A percentile compares a stretch with the other conserved stretches of the same genome.
These are phyloP conservation scores for Phasianus colchicus DNA, from an alignment of 2,113 vertebrate species.

Conservation along the genomic window DNA sequence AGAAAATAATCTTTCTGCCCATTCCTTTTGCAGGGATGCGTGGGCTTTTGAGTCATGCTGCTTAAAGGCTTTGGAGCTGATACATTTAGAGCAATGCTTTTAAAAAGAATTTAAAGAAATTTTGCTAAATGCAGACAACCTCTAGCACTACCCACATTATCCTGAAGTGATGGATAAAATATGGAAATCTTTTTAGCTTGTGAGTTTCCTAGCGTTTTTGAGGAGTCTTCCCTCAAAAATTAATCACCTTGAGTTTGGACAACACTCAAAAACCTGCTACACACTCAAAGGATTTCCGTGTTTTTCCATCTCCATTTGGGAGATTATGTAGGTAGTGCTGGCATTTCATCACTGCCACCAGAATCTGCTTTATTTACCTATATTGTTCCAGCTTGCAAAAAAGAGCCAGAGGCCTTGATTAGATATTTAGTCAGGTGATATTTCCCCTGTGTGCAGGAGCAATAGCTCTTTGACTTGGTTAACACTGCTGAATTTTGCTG, in stretches of 20 bases:
- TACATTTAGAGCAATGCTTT: background rate
- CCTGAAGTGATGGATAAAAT: background rate
- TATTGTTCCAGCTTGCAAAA: background rate
- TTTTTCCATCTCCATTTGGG: background rate
- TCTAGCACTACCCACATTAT: background rate
- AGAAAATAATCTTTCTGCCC: background rate
- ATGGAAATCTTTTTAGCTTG: background rate
- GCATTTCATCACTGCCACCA: background rate
- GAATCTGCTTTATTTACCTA: background rate
- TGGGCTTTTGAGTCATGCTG: background rate
- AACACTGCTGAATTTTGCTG: background rate
- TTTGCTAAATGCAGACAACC: background rate
- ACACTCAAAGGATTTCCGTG: background rate
- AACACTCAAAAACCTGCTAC: background rate
- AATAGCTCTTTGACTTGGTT: background rate
- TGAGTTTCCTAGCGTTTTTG: background rate
- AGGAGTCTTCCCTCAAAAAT: background rate
- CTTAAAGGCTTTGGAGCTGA: slow-evolving; percentile 2
- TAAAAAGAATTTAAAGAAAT: background rate
- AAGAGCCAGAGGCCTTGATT: background rate
- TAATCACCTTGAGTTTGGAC: background rate
- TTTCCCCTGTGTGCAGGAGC: background rate
- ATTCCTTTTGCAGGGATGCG: background rate
- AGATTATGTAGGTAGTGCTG: background rate
- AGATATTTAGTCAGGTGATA: background rate